Base-by-base conservation (phyloP, 2,797 vertebrate genomes). In the Onychomys arenicola region DNA sequence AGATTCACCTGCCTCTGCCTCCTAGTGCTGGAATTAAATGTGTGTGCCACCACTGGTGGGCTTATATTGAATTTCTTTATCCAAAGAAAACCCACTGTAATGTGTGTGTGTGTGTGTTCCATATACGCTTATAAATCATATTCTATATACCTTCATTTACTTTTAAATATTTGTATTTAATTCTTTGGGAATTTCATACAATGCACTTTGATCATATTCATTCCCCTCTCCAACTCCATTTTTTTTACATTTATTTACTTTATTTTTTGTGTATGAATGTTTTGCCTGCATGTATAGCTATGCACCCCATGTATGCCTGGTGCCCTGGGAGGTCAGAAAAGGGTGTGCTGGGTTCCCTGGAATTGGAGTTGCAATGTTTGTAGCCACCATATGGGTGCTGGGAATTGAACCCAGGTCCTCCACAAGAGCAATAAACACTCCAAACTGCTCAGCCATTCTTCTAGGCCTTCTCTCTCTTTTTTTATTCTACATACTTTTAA, bases 71-170 rank as follows among this genome's bases (percentile, higher is more conserved):
- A 96, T 93, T 87, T 96, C 71, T 96, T 90, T 6, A 91, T 23
- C 46, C 46, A n/a, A 88, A 81, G 93, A 95, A 93, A 85, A 96
- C 81, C 90, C 55, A 92, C 29, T 57, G 7, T 88, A 89, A 89
- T 84, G 61, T 61, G 4, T 1, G 34, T 14, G 10, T 25, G 55
- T 55, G 14, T 17, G n/a, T 59, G 17, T 46, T 91, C 29, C 32
- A 86, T 4, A 69, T 90, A 61, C 76, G 63, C 17, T 83, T 29
- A 59, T 61, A 83, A 29, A 83, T 61, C 13, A 83, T 32, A 83
- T 40, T 83, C 21, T 63, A 83, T 27, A 83, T 32, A 83, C 14
- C 32, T 82, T 59, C 29, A 43, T 43, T 75, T 23, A 27, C 29
- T 59, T 37, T 59, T n/a, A 59, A 82, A 27, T 63, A n/a, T 43